Base-by-base conservation (phyloP, 2,797 vertebrate genomes). In the Pogonophryne albipinna region DNA sequence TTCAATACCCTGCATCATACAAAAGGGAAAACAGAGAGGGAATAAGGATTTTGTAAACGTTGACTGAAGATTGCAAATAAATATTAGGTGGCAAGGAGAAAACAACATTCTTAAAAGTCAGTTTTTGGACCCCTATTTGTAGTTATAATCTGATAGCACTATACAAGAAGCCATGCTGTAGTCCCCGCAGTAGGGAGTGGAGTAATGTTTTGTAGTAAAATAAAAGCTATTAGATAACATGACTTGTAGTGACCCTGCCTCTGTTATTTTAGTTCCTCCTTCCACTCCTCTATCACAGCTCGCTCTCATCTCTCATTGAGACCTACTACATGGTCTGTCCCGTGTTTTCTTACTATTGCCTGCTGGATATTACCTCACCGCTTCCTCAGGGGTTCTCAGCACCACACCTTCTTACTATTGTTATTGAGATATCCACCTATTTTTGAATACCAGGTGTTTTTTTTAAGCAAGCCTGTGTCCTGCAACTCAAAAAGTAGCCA, bases 1-100 rank as follows among this genome's bases (percentile, higher is more conserved):
- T 83, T 99, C 98, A 56, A 99, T 96, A 0, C 97, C 97, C 98
- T 99, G 60, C 4, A 10, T 27, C 61, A 78, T 3, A 77, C 44
- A 77, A 51, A 69, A 3, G 38, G 14, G 31, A 58, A 47, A 55
- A 45, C 3, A 47, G 3, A 56, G 42, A 61, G 34, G n/a, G 41
- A 64, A 34, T 5, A 53, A 11, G 14, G 45, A n/a, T 16, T 23
- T 13, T 23, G 6, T 2, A 45, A 56, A 66, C 38, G 13, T 49
- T 42, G 38, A 52, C 3, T 44, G 19, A 57, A 44, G 44, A 14
- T 8, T 2, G 6, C 14, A 42, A 13, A 19, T 10, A 17, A 31
- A 4, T 49, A 66, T 72, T 4, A 50, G n/a, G 42, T 13, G 20
- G 62, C 12, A 1, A 41, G 41, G 47, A 17, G 56, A n/a, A 38